These are phyloP conservation scores for Lycophotia porphyrea DNA, from an alignment of 2,888 invertebrate species.

Conservation along the genomic window DNA sequence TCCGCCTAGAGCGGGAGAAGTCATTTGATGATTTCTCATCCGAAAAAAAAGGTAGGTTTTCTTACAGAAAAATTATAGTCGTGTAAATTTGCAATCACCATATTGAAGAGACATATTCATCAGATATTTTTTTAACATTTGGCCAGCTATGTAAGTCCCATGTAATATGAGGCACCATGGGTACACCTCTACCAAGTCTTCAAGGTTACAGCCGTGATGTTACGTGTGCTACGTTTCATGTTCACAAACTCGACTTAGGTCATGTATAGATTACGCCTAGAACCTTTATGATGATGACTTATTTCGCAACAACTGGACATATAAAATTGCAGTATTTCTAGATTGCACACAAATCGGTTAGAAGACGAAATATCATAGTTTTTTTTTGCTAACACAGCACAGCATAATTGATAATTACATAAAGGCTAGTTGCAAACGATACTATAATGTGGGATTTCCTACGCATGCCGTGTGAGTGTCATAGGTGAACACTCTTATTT, in stretches of 20 bases:
- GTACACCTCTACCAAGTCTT: too few species aligned
- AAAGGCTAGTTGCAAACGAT: constrained; percentile 61
- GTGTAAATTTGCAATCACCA: too few species aligned
- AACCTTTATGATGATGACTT: constrained; percentile 19
- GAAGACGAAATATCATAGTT: constrained; percentile 29
- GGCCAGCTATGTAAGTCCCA: too few species aligned
- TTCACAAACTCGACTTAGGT: background rate
- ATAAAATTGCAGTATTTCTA: constrained; percentile 33
- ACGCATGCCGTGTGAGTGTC: constrained; percentile 74
- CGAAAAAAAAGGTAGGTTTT: too few species aligned
- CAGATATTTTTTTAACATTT: too few species aligned
- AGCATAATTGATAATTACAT: constrained; percentile 43
- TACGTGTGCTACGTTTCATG: background rate
- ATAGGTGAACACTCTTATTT: constrained; percentile 74
- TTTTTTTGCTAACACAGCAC: constrained; percentile 26
- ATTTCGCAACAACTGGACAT: constrained; percentile 34
- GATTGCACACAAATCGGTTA: constrained; percentile 24
- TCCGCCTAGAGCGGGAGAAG: too few species aligned
- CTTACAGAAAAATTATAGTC: too few species aligned
- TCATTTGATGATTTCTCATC: too few species aligned
- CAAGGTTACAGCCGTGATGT: too few species aligned
- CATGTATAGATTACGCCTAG: background rate
- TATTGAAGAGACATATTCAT: too few species aligned
- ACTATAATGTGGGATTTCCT: constrained; percentile 81
- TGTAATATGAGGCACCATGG: too few species aligned